These are phyloP conservation scores for Antennarius striatus DNA, from an alignment of 2,113 vertebrate species.

Conservation along the genomic window DNA sequence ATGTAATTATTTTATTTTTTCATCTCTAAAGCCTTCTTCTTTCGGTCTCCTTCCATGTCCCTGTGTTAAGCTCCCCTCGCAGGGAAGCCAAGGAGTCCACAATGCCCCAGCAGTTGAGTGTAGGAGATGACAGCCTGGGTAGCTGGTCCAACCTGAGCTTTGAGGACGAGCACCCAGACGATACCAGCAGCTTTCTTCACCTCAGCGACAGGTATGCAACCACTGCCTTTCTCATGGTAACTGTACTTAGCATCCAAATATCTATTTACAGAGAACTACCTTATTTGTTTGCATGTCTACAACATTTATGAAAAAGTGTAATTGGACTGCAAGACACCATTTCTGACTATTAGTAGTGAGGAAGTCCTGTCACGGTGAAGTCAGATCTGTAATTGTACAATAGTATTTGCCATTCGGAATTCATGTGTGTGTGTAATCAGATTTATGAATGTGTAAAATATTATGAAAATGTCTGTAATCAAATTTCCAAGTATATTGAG, in stretches of 20 bases:
- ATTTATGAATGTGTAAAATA: too few relatives aligned
- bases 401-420: too few relatives aligned
- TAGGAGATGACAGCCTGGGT: conserved; percentile 94
- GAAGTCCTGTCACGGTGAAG: too few relatives aligned
- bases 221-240: background rate
- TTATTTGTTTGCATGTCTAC: too few relatives aligned
- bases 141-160: conserved; percentile 99
- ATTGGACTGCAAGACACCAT: too few relatives aligned
- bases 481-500: too few relatives aligned
- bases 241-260: background rate
- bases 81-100: conserved; percentile 87
- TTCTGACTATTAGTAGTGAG: too few relatives aligned
- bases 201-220: conserved; percentile 92
- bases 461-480: too few relatives aligned
- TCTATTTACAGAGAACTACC: background rate
- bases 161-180: conserved; percentile 94
- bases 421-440: too few relatives aligned
- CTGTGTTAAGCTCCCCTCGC: conserved; percentile 79
- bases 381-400: too few relatives aligned
- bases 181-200: conserved; percentile 98
- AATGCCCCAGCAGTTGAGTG: conserved; percentile 90
- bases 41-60: background rate
- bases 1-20: background rate
- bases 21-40: background rate
- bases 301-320: too few relatives aligned